Conservation (phyloP, 2,113 vertebrate genomes). For the Paradoxurus hermaphroditus region DNA sequence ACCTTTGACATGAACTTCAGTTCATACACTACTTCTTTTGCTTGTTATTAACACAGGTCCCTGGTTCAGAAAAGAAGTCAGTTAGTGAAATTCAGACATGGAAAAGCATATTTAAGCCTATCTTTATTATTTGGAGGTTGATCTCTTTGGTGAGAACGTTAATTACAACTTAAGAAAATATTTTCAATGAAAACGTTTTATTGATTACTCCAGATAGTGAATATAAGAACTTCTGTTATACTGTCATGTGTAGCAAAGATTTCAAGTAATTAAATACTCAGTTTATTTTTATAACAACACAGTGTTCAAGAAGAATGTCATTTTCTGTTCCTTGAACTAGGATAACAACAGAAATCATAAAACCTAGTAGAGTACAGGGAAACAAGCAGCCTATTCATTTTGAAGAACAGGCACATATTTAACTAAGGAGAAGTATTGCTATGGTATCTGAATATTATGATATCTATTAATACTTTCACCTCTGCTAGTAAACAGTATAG, state of each 20-base stretch:
- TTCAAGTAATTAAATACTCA: slow-evolving; percentile 27
- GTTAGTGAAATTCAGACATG: neutral
- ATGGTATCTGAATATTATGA: neutral
- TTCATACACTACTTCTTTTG: neutral
- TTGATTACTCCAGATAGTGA: neutral
- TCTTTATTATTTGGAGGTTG: neutral
- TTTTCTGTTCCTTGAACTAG: neutral
- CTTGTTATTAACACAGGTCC: neutral
- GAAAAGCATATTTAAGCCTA: neutral
- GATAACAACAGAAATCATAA: neutral
- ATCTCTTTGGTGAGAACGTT: neutral
- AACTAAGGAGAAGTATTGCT: neutral
- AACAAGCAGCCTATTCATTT: neutral
- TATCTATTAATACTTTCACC: neutral
- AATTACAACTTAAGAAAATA: neutral
- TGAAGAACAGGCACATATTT: neutral
- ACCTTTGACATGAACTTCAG: neutral
- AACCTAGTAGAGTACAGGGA: neutral
- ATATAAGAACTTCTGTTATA: slow-evolving; percentile 6
- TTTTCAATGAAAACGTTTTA: slow-evolving; percentile 21
- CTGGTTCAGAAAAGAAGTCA: neutral
- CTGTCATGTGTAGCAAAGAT: slow-evolving; percentile 1
- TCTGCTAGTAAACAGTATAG: neutral
- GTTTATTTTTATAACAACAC: slow-evolving; percentile 29
- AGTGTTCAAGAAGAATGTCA: neutral